Base-by-base conservation (phyloP, 2,797 vertebrate genomes). In the Coracias cyanogaster region DNA sequence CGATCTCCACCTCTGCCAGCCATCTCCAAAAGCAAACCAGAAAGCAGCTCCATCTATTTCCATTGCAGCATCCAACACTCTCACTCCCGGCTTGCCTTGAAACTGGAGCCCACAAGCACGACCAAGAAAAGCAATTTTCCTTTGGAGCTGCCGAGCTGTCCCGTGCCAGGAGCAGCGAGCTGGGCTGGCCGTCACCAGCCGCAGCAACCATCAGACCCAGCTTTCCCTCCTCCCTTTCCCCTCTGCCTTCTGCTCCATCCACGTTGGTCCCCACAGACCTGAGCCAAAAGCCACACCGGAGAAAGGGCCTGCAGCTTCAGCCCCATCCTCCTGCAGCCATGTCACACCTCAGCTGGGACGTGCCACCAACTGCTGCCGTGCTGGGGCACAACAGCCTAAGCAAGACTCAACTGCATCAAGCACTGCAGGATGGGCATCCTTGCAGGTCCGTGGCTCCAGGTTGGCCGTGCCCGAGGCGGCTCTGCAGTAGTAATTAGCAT, bases 71-170 rank as follows among this genome's bases (percentile, higher is more conserved):
- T 94, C 92, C 96, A 97, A 82, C 37, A 60, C 41, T 73, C 73
- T 82, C 67, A 58, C 48, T 89, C 61, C 37, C 55, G 89, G 67
- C 71, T 41, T 16, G 4, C 39, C 77, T 22, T 90, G 92, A 90
- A 96, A 94, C 62, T 4, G 0, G 74, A 96, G 55, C 81, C 39
- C 35, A 28, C 1, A 6, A 84, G 62, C 88, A 81, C 3, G 0
- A 96, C 74, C 87, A 90, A 86, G 74, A 94, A 92, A 92, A 93
- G 83, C 64, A 73, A 66, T 85, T 94, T 96, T 96, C 92, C 95
- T 93, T 84, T 49, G 80, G 60, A 86, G 93, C 51, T 0, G 33
- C 82, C 7, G 55, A 95, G 76, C 65, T 58, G 65, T 61, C 82
- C 80, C 6, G 0, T 93, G 90, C 91, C 96, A 95, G 94, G 26